Evolutionary conservation across 2,888 invertebrate genomes (phyloP).

Genomic region (Lasioglossum morio): DNA sequence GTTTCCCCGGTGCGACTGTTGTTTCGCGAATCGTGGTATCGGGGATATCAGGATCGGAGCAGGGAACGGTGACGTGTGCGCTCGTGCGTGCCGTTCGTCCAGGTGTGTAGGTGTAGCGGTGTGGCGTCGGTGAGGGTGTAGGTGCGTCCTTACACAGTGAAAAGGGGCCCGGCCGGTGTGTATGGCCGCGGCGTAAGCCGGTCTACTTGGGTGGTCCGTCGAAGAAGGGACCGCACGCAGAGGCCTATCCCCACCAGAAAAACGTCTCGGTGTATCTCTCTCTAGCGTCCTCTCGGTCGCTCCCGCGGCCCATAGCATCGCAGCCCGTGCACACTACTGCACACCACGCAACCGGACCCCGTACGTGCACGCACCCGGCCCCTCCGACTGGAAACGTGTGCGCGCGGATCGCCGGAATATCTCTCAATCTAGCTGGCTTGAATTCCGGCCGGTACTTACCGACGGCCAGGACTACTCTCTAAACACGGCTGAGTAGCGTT

Average conservation of each 20-base stretch:
- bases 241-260: constrained; percentile 83
- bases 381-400: constrained; percentile 57
- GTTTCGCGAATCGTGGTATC: constrained; percentile 16
- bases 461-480: constrained; percentile 62
- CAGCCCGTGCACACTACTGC: constrained; percentile 46
- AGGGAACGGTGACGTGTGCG: constrained; percentile 43
- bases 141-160: constrained; percentile 55
- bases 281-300: constrained; percentile 45
- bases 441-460: constrained; percentile 80
- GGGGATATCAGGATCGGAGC: constrained; percentile 33
- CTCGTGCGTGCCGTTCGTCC: constrained; percentile 62
- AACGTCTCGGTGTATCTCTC: constrained; percentile 68
- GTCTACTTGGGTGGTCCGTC: constrained; percentile 84
- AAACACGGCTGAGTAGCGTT: constrained; percentile 63
- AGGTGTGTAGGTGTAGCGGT: constrained; percentile 70
- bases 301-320: constrained; percentile 54
- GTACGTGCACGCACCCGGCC: constrained; percentile 47
- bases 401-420: constrained; percentile 79
- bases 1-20: constrained; percentile 51
- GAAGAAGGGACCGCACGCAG: constrained; percentile 84
- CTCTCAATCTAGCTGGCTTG: constrained; percentile 83
- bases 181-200: constrained; percentile 77
- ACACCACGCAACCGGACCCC: constrained; percentile 52
- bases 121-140: constrained; percentile 49
- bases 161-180: constrained; percentile 48